phyloP scores from a whole-genome alignment of 2,797 vertebrate species.

The Alosa sapidissima region DNA sequence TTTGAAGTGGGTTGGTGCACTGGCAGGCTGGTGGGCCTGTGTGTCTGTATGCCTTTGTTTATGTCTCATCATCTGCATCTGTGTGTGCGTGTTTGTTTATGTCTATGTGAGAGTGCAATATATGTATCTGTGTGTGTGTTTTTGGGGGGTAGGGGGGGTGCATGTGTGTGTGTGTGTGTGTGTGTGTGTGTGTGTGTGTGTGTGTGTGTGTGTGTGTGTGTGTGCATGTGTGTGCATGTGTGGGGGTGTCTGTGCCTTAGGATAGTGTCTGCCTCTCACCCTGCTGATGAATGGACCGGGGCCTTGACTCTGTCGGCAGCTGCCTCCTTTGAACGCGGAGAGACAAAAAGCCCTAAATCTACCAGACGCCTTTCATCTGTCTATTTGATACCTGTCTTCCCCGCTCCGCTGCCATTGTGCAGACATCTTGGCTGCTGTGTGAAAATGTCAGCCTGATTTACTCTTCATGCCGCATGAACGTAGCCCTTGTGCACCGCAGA shows the following conservation, averaged over 20 bases:
- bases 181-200: not conserved
- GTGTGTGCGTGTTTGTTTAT: conserved; percentile 47
- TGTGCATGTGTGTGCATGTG: conserved; percentile 26
- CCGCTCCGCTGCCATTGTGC: conserved; percentile 55
- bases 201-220: not conserved
- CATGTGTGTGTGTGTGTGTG: conserved; percentile 53
- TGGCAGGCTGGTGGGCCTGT: not conserved
- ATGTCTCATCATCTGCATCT: conserved; percentile 4
- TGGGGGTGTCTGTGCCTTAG: conserved; percentile 43
- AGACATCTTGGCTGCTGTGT: not conserved
- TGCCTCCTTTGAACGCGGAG: conserved; percentile 78
- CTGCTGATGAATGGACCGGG: conserved; percentile 70
- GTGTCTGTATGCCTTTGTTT: not conserved
- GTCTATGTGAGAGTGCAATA: not conserved
- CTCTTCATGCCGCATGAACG: not conserved
- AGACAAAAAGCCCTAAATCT: conserved; percentile 78
- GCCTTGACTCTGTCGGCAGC: conserved; percentile 74
- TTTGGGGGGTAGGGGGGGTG: conserved; percentile 35
- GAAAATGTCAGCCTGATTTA: conserved; percentile 7
- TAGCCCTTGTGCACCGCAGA: not conserved
- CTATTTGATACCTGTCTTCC: conserved; percentile 73
- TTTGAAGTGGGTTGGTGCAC: conserved; percentile 54
- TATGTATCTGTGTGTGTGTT: conserved; percentile 52
- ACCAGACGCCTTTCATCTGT: conserved; percentile 75
- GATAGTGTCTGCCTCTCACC: conserved; percentile 57